Percentiles rank a stretch among this genome's conserved stretches.
phyloP scores from a whole-genome alignment of 1,140 invertebrate species.

The Achroia grisella region DNA sequence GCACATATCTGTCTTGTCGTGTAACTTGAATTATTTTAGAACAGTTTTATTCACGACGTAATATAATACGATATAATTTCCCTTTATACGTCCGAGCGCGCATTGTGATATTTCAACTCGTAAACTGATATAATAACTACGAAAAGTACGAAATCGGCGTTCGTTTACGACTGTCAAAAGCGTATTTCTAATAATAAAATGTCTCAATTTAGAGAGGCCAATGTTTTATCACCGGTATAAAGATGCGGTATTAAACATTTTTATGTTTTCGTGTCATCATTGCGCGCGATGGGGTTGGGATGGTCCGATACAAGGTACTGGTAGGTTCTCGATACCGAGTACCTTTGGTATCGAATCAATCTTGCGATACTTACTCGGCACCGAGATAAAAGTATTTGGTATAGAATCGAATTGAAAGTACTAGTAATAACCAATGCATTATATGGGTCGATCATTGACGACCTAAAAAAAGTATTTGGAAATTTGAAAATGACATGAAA shows the following conservation, averaged over 20 bases:
- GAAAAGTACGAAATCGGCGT: conserved; percentile 40
- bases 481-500: too few species aligned
- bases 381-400: too few species aligned
- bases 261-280: conserved; percentile 47
- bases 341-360: too few species aligned
- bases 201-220: conserved; percentile 59
- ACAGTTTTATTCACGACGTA: background rate
- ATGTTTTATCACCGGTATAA: conserved; percentile 61
- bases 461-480: too few species aligned
- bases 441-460: too few species aligned
- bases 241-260: conserved; percentile 54
- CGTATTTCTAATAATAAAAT: conserved; percentile 71
- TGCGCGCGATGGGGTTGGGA: conserved; percentile 13
- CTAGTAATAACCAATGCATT: too few species aligned
- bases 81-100: conserved; percentile 14
- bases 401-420: too few species aligned
- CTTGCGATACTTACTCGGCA: too few species aligned
- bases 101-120: conserved; percentile 51
- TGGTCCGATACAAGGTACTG: background rate
- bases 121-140: conserved; percentile 61
- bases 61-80: conserved; percentile 15
- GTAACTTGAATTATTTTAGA: background rate
- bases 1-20: background rate
- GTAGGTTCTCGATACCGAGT: background rate
- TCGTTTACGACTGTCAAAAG: conserved; percentile 64